Evolutionary conservation across 2,888 invertebrate species (phyloP), one percentile per base, ranked within the genome.

Genomic region (Cheilosia impressa): DNA sequence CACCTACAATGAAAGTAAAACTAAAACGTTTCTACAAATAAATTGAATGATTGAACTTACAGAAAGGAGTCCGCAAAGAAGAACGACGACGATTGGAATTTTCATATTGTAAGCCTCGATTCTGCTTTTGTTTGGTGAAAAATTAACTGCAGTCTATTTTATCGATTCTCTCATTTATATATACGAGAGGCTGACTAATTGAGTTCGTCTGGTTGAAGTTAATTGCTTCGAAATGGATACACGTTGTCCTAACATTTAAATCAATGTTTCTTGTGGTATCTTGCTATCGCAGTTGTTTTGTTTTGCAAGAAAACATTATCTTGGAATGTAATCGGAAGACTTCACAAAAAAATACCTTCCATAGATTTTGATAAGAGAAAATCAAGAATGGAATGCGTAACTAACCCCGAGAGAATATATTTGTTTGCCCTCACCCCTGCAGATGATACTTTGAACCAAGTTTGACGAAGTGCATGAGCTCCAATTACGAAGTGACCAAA

Each of bases 11-110:
- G 2, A 22, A 57, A 63, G 3, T 27, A 62, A n/a, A 19, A n/a
- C 7, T 19, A 19, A 19, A 22, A n/a, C 53, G 6, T 22, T 17
- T 24, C n/a, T n/a, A 13, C 17, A 52, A 55, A 34, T 15, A 17
- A 0, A 10, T 6, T 9, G 4, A 62, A 7, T 2, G 1, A 4
- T 41, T 43, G 0, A 68, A 84, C 80, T 84, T 75, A 84, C 84
- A 24, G 58, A 66, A 6, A 80, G 62, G 60, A 84, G 22, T 5
- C 75, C 80, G 17, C 65, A 71, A 41, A 84, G 15, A 1, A 84
- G 13, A 41, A 71, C 10, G 15, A 84, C n/a, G 1, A 76, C 3
- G 6, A 38, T 19, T 80, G 63, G 60, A 9, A 80, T 34, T 69
- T 60, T 65, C 84, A 84, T 73, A 38, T 50, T 31, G 2, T 31